These are phyloP conservation scores for Polypedilum pembai DNA, from an alignment of 1,140 invertebrate genomes.

Conservation along the genomic window DNA sequence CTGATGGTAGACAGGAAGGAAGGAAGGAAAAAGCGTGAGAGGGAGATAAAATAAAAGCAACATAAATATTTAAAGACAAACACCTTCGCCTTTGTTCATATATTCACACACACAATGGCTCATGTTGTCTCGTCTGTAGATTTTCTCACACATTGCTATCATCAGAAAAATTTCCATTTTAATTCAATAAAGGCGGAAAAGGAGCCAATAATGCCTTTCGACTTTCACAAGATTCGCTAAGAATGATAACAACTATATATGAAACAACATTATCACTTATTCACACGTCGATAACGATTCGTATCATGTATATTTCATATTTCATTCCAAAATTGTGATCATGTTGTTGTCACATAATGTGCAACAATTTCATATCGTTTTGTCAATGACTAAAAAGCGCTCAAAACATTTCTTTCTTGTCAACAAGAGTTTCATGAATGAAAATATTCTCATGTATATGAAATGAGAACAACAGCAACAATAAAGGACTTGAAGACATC, in stretches of 20 bases:
- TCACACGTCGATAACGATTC: constrained; percentile 16
- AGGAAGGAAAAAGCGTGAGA: background rate
- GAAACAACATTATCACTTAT: constrained; percentile 13
- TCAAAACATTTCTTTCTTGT: too few species aligned
- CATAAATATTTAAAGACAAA: constrained; percentile 15
- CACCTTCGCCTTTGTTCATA: background rate
- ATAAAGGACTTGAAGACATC: background rate
- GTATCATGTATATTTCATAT: constrained; percentile 14
- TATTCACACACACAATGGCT: background rate
- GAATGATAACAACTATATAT: background rate
- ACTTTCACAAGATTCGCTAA: background rate
- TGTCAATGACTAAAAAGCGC: too few species aligned
- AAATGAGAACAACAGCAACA: background rate
- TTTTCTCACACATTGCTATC: background rate
- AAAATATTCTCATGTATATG: background rate
- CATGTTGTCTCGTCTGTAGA: too few species aligned
- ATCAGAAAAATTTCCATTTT: background rate
- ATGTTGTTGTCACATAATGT: background rate
- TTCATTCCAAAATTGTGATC: background rate
- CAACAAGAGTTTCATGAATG: background rate
- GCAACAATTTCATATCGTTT: too few species aligned
- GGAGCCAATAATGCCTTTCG: background rate
- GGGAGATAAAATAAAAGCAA: background rate
- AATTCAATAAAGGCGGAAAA: background rate
- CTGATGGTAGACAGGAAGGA: too few species aligned